Evolutionary conservation across 2,797 vertebrate species (phyloP), one percentile per base, ranked within the genome.

Genomic region (Borostomias antarcticus): DNA sequence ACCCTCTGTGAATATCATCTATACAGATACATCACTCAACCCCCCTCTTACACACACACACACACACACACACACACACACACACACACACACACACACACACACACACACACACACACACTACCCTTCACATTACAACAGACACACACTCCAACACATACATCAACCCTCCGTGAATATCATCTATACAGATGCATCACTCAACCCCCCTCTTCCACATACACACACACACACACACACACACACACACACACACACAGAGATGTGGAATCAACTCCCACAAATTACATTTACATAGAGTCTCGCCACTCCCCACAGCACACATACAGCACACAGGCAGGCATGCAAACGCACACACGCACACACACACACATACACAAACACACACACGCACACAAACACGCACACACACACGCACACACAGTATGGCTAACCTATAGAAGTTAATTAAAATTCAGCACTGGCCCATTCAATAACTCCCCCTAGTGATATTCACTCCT

Each of bases 401-500:
- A 48, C 47, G 19, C 2, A 25, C 8, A 15, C n/a, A n/a, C n/a
- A n/a, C n/a, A n/a, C n/a, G n/a, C n/a, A n/a, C n/a, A n/a, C n/a
- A n/a, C n/a, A n/a, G 53, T 45, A 68, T 47, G 66, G 35, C 5
- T 15, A 43, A 35, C 45, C 69, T 50, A 66, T 47, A 40, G 33
- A 60, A 70, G 68, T 11, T 74, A 40, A 40, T 65, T 50, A 15
- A 74, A 71, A 66, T 59, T 35, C 40, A 70, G 63, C 17, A 7
- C 30, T 47, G 73, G 62, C 58, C 56, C 35, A 48, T 21, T 61
- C 25, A 6, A 4, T 43, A 47, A 26, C 64, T 9, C 50, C 58
- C 64, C 72, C 47, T 19, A 9, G 60, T 37, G 30, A 75, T 66
- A 17, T 64, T 75, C 74, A 72, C 68, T 58, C 68, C 72, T 69